Percentiles rank a stretch among this genome's conserved stretches.
phyloP scores from a whole-genome alignment of 2,113 vertebrate species.

The Callospermophilus lateralis region DNA sequence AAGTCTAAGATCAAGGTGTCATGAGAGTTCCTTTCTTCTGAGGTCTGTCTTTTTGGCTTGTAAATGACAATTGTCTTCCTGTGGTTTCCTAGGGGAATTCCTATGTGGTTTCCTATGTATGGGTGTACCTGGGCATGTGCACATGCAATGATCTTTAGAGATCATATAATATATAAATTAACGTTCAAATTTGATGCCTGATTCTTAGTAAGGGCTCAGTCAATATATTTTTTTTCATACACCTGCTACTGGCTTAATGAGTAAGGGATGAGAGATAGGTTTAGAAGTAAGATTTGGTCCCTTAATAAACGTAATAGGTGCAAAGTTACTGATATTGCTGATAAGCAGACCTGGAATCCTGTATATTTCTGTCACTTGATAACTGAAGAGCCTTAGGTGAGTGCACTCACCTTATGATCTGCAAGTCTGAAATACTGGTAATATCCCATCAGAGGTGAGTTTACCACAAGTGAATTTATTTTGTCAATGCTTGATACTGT shows the following conservation, averaged over 20 bases:
- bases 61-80: too few relatives aligned
- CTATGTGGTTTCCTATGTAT: background rate
- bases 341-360: background rate
- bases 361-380: background rate
- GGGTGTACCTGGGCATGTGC: too few relatives aligned
- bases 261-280: background rate
- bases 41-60: background rate
- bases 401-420: background rate
- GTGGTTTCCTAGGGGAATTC: background rate
- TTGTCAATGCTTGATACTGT: background rate
- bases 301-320: background rate
- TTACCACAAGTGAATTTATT: background rate
- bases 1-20: background rate
- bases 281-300: background rate
- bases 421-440: background rate
- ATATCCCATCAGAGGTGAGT: background rate
- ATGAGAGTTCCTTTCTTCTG: background rate
- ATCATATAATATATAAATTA: background rate
- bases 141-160: background rate
- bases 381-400: background rate
- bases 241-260: background rate
- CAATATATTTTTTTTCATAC: background rate
- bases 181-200: background rate
- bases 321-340: background rate
- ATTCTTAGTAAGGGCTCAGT: background rate